These are phyloP conservation scores for Griposia aprilina DNA, from an alignment of 2,888 invertebrate genomes.

Conservation along the genomic window DNA sequence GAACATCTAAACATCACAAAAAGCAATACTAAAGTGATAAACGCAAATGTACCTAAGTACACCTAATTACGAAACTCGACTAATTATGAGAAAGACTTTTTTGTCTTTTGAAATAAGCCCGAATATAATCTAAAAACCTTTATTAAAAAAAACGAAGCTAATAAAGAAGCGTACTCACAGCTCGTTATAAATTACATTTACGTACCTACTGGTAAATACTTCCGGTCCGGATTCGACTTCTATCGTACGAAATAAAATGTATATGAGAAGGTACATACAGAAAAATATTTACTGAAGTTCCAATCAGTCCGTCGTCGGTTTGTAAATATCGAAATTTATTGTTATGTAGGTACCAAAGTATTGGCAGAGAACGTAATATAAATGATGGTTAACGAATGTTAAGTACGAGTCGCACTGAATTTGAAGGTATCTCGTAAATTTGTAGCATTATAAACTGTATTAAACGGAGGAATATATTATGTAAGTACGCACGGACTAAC, in stretches of 20 bases:
- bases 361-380: slow-evolving; percentile 29
- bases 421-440: slow-evolving; percentile 8
- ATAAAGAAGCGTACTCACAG: neutral
- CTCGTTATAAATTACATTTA: neutral
- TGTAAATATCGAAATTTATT: slow-evolving; percentile 40
- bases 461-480: slow-evolving; percentile 16
- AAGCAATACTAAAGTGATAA: slow-evolving; percentile 22
- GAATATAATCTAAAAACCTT: neutral
- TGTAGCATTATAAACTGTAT: too few species aligned
- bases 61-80: neutral
- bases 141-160: neutral
- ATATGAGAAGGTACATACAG: slow-evolving; percentile 7
- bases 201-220: neutral
- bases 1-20: slow-evolving; percentile 32
- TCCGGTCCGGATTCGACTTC: neutral
- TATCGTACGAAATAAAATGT: slow-evolving; percentile 19
- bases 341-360: slow-evolving; percentile 23
- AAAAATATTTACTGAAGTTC: slow-evolving; percentile 22
- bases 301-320: slow-evolving; percentile 36
- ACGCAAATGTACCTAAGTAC: slow-evolving; percentile 26
- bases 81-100: slow-evolving; percentile 3
- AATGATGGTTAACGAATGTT: slow-evolving; percentile 9
- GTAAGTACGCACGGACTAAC: slow-evolving; percentile 2
- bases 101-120: slow-evolving; percentile 12
- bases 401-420: slow-evolving; percentile 13